phyloP scores from a whole-genome alignment of 1,140 invertebrate species.

The Calycopis cecrops region DNA sequence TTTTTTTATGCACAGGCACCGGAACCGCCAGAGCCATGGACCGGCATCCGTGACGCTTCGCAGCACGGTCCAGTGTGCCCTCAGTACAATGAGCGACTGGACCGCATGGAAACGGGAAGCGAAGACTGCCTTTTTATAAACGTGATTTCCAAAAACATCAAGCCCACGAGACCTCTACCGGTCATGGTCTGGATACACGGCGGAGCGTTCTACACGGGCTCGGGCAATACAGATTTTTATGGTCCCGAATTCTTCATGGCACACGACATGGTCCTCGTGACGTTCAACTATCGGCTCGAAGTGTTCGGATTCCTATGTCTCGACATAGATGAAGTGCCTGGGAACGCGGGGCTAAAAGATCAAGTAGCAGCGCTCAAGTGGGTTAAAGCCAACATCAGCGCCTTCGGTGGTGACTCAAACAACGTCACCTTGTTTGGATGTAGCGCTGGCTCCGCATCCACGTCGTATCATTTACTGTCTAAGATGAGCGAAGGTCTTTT shows the following conservation, averaged over 20 bases:
- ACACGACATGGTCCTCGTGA: conserved; percentile 78
- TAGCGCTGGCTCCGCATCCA: conserved; percentile 79
- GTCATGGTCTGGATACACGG: conserved; percentile 88
- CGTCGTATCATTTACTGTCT: conserved; percentile 79
- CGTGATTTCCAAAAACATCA: conserved; percentile 76
- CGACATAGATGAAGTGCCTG: conserved; percentile 74
- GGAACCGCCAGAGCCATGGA: conserved; percentile 66
- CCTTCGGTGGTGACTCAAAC: conserved; percentile 77
- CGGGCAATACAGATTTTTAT: conserved; percentile 74
- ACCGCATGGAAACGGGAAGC: conserved; percentile 54
- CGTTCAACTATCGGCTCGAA: conserved; percentile 79
- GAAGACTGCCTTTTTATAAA: conserved; percentile 87
- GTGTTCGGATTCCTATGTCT: conserved; percentile 75
- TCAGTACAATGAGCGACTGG: conserved; percentile 55
- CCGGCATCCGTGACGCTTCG: conserved; percentile 62
- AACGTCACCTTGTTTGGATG: conserved; percentile 82
- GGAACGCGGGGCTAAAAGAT: conserved; percentile 83
- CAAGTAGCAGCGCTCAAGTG: conserved; percentile 79
- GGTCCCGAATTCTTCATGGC: conserved; percentile 79
- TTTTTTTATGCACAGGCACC: conserved; percentile 46
- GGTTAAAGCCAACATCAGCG: conserved; percentile 78
- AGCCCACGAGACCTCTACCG: conserved; percentile 59
- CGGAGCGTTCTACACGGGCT: conserved; percentile 80
- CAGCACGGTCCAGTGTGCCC: conserved; percentile 70
- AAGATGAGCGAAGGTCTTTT: conserved; percentile 73